Base-by-base conservation (phyloP, 2,888 invertebrate genomes). In the Platycnemis pennipes region DNA sequence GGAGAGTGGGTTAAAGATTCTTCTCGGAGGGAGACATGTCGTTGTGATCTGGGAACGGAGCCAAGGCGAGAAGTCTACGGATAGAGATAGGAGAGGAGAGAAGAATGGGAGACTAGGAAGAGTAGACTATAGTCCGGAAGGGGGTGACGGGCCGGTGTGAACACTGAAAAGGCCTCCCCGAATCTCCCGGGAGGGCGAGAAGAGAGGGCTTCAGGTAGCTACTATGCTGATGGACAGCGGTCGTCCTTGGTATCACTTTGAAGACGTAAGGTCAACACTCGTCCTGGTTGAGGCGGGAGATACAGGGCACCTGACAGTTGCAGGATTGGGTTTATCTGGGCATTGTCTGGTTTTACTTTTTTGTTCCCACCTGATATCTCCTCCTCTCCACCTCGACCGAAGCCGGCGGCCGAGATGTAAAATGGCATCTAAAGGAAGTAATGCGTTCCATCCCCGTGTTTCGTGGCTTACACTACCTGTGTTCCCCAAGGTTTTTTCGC, bases 211-310 rank as follows among this genome's bases (percentile, higher is more conserved):
- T 89, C 89, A 91, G 63, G 91, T 91, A 91, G 91, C 91, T 63
- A 45, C 63, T 63, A 19, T 22, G 44, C 44, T 91, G 91, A 69
- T 45, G 63, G 91, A 91, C 91, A 63, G 91, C 69, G 91, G 91
- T 91, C 91, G 91, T 91, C 91, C 91, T 91, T 91, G 91, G 91
- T 63, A 91, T 91, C 63, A 91, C 91, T 91, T 91, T 45, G 91
- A 69, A 91, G 44, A 63, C 69, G 69, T 91, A 91, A 91, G 91
- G 91, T 91, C 91, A 91, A 91, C 91, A 91, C 45, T 91, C 91
- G 56, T 63, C 91, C 44, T 37, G n/a, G 91, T 91, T 91, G 37
- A 5, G 26, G 77, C 44, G 44, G n/a, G 37, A 44, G 46, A 89
- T 42, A 49, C 49, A 89, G 42, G 44, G 44, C 42, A 63, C 63